These are phyloP conservation scores for Ascidia mentula DNA, from an alignment of 23 tunicate species.

Conservation along the genomic window DNA sequence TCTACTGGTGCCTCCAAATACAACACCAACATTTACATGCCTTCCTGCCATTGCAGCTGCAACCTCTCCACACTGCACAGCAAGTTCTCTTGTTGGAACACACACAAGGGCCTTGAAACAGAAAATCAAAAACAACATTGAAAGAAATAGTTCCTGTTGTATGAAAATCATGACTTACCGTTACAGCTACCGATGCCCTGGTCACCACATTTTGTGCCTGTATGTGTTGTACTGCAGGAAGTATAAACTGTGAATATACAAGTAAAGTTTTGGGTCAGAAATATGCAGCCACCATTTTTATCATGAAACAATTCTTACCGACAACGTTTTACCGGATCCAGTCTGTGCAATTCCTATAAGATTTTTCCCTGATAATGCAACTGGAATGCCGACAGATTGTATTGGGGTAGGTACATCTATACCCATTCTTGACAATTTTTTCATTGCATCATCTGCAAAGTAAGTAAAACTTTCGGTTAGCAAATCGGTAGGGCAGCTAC, in stretches of 20 bases:
- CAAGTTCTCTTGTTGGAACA: slow-evolving; percentile 94
- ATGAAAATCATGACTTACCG: no score
- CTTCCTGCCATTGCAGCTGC: slow-evolving; percentile 20
- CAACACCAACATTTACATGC: slow-evolving; percentile 28
- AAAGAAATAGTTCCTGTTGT: not conserved
- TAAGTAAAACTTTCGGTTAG: not conserved
- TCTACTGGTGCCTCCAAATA: slow-evolving; percentile 79
- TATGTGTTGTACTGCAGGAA: slow-evolving; percentile 77
- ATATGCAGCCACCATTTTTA: not conserved
- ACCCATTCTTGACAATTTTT: not conserved
- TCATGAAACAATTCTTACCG: slow-evolving; percentile 35
- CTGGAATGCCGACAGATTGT: slow-evolving; percentile 76
- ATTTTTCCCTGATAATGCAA: slow-evolving; percentile 68
- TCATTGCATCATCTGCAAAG: not conserved
- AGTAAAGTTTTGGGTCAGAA: not conserved
- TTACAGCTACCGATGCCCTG: not conserved
- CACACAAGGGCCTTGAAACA: slow-evolving; percentile 66
- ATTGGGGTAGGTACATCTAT: slow-evolving; percentile 79
- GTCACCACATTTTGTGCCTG: slow-evolving; percentile 25
- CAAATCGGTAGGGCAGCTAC: no score
- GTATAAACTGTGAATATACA: slow-evolving; percentile 43
- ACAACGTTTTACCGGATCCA: slow-evolving; percentile 96
- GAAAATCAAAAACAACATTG: not conserved
- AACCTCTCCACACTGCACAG: slow-evolving; percentile 75
- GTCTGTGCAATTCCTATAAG: slow-evolving; percentile 93